Base-by-base conservation (phyloP, 2,797 vertebrate genomes). In the Lacerta bilineata region DNA sequence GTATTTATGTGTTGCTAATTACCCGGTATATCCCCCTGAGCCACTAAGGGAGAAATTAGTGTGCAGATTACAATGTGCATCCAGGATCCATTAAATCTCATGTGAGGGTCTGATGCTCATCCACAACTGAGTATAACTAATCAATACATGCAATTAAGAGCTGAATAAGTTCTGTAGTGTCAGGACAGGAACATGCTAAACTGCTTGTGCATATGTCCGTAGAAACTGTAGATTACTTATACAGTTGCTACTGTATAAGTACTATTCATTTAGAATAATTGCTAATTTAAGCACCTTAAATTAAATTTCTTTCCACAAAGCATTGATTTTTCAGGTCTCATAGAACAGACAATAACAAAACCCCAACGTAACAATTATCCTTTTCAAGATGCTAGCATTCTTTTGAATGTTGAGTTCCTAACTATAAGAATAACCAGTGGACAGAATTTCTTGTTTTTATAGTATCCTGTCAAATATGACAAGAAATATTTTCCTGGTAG, bases 1-100 rank as follows among this genome's bases (percentile, higher is more conserved):
- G 55, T 0, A 55, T 55, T 69, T 0, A 0, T 9, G 68, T 81
- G 83, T 94, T n/a, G 83, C 5, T 84, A 43, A 50, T 39, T n/a
- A 33, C 33, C 33, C 33, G 33, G 33, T 33, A 17, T 39, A 18
- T 75, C 33, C 39, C 5, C 29, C 50, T 36, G 68, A 33, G 8
- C 59, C 25, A 41, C 29, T n/a, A 66, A 83, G 80, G 64, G 33
- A 83, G 39, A 68, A 82, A 59, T 84, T 18, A 71, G 36, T 78
- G n/a, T 64, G 59, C 8, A 3, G 20, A 78, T 88, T 20, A 39
- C 75, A 79, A 13, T 88, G 17, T 64, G 78, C 36, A 78, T 71
- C 20, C 36, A 5, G 33, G 46, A 18, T 64, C 11, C 23, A 17
- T 66, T 75, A 3, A 55, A 74, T 75, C 29, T 81, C 10, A 61